These are phyloP conservation scores for Motacilla alba DNA, from an alignment of 2,113 vertebrate genomes.

Conservation along the genomic window DNA sequence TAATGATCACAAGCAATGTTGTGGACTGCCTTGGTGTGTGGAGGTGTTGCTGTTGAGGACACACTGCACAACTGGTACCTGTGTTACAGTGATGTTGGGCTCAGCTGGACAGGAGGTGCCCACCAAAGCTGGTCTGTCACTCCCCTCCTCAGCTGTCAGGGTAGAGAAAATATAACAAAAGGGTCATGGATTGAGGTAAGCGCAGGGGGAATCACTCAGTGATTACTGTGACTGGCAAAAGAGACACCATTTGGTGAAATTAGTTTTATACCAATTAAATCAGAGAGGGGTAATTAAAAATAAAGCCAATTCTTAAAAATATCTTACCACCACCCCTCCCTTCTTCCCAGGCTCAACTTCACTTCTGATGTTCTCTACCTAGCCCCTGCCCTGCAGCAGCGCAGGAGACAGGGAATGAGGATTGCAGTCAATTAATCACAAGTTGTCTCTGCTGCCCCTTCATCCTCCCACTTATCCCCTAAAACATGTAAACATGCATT, in stretches of 20 bases:
- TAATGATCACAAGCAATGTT: background rate
- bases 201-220: background rate
- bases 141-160: background rate
- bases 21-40: background rate
- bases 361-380: background rate
- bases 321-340: background rate
- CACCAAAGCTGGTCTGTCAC: background rate
- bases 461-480: background rate
- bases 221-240: background rate
- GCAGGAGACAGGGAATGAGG: background rate
- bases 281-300: background rate
- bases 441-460: background rate
- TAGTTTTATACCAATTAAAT: background rate
- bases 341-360: background rate
- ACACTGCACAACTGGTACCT: fast-evolving
- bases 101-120: background rate
- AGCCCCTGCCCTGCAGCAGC: background rate
- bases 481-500: background rate
- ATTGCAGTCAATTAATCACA: background rate
- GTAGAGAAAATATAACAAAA: background rate
- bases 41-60: background rate
- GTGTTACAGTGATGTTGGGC: fast-evolving
- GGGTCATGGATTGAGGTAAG: fast-evolving
- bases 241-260: background rate
- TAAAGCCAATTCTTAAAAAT: background rate